Conservation (phyloP, 2,113 vertebrate species). For the Stigmatopora nigra region DNA sequence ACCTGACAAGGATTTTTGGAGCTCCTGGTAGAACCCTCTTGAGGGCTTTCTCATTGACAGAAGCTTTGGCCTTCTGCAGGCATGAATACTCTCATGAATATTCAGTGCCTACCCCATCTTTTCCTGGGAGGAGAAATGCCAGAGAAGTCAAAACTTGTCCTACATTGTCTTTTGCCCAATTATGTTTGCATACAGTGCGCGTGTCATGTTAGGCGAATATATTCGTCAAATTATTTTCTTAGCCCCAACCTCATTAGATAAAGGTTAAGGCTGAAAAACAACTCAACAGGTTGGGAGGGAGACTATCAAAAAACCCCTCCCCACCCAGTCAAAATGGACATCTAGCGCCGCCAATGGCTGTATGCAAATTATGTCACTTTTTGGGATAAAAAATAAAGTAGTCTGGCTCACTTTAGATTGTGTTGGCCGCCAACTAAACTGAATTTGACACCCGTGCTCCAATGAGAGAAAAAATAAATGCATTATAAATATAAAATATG, state of each 20-base stretch:
- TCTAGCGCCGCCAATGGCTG: too few relatives aligned
- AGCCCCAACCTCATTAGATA: neutral
- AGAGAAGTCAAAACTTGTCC: neutral
- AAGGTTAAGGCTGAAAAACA: neutral
- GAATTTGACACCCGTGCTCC: too few relatives aligned
- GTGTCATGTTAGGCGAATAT: neutral
- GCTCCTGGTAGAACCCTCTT: conserved; percentile 22
- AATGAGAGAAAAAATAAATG: neutral
- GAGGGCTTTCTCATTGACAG: conserved; percentile 18
- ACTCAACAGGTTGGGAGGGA: too few relatives aligned
- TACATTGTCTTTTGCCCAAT: neutral
- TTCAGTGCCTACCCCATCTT: conserved; percentile 36
- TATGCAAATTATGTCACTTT: too few relatives aligned
- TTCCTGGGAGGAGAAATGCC: too few relatives aligned
- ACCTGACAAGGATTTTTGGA: conserved; percentile 36
- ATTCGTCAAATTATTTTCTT: neutral
- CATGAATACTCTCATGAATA: conserved; percentile 65
- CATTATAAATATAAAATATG: neutral
- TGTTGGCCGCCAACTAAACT: too few relatives aligned
- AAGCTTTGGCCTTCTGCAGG: conserved; percentile 43
- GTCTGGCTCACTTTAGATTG: too few relatives aligned
- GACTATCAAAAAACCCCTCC: neutral
- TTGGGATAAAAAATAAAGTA: too few relatives aligned
- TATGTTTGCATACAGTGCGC: neutral
- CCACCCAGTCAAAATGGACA: neutral